A percentile compares a stretch with the other conserved stretches of the same genome.
These are phyloP conservation scores for Pseudococcus longispinus DNA, from an alignment of 2,888 invertebrate species.

Conservation along the genomic window DNA sequence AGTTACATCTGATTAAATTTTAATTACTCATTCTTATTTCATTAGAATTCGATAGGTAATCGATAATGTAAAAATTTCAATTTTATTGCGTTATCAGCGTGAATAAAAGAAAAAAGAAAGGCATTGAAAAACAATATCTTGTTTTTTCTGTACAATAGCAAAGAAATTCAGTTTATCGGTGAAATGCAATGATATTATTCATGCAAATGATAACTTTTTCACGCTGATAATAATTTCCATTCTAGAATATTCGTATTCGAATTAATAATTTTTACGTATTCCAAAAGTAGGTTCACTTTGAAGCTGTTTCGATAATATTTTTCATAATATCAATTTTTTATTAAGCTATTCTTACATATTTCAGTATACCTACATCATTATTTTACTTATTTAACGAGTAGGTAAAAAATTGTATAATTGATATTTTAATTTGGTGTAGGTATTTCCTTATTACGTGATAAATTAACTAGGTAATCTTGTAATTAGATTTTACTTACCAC, in stretches of 20 bases:
- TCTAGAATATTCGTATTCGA: background rate
- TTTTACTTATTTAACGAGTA: background rate
- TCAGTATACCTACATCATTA: too few relatives aligned
- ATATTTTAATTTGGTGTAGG: background rate
- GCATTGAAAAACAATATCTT: background rate
- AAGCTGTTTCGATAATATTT: background rate
- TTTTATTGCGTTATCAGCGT: background rate
- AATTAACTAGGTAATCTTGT: background rate
- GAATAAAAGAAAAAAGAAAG: background rate
- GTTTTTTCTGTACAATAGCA: background rate
- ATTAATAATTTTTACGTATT: background rate
- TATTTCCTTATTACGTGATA: too few relatives aligned
- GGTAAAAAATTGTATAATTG: background rate
- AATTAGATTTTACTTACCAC: conserved; percentile 21
- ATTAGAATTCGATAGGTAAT: background rate
- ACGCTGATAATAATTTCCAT: background rate
- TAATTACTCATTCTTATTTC: background rate
- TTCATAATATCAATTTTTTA: background rate
- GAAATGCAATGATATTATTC: background rate
- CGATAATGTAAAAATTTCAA: background rate
- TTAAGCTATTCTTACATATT: background rate
- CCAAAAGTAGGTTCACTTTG: background rate
- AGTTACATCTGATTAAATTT: background rate
- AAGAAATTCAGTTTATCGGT: background rate
- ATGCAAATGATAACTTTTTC: background rate